A percentile compares a stretch with the other conserved stretches of the same genome.
Evolutionary conservation across 2,888 invertebrate genomes (phyloP).

Genomic region (Microchrysa polita): DNA sequence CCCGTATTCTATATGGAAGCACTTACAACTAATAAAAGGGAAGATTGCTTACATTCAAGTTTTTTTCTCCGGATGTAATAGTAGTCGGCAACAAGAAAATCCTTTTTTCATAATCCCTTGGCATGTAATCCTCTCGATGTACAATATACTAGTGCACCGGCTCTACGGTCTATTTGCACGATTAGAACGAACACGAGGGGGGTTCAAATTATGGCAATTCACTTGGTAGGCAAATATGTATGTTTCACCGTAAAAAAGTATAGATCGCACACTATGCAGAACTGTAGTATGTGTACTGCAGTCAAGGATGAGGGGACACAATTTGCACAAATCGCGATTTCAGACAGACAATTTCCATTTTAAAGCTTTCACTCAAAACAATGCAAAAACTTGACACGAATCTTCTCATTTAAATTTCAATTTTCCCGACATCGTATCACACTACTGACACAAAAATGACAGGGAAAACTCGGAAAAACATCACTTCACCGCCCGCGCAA

Average conservation of each 20-base stretch:
- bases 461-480: background rate
- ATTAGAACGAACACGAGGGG: background rate
- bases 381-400: background rate
- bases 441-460: background rate
- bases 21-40: background rate
- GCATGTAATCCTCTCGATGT: slow-evolving; percentile 19
- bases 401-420: slow-evolving; percentile 8
- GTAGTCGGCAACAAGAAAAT: background rate
- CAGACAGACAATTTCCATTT: background rate
- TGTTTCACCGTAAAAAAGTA: no score
- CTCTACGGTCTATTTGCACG: background rate
- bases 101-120: slow-evolving; percentile 20
- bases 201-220: no score
- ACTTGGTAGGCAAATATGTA: no score
- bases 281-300: background rate
- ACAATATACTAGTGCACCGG: background rate
- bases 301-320: background rate
- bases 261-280: background rate
- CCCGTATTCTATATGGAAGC: no score
- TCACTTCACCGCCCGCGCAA: background rate
- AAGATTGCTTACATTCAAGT: background rate
- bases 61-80: background rate
- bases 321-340: background rate
- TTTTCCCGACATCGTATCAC: slow-evolving; percentile 5
- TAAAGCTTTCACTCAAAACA: background rate